Evolutionary conservation across 1,140 invertebrate genomes (phyloP), one percentile per base, ranked within the genome.

Genomic region (Calycopis cecrops): DNA sequence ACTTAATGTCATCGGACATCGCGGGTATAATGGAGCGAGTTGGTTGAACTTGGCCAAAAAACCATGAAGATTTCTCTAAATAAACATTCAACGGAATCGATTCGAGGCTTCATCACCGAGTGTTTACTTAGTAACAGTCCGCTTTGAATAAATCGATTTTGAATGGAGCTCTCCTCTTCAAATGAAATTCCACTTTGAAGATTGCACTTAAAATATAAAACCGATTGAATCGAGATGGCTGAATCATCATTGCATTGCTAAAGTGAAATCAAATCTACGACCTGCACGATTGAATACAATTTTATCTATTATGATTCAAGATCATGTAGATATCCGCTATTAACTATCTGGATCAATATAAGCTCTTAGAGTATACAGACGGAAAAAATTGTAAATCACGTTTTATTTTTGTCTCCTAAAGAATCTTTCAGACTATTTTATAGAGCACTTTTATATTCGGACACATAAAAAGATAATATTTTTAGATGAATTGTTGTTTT

Each of bases 51-150:
- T 76, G 73, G 62, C 71, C 65, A 76, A 79, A 85, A 83, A 82
- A 78, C 64, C 83, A 76, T 79, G 78, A 79, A 82, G 69, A 72
- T 74, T 70, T 69, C 65, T 79, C 72, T 69, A 83, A 87, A 85
- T 81, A 87, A 87, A 87, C 73, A 85, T 77, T 75, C 69, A 70
- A 67, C 65, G 72, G 63, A 73, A 81, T 79, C 78, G 74, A 81
- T 86, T 77, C 72, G 71, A 73, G 71, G 59, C 76, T 73, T 73
- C 73, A 79, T 76, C 77, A 71, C 67, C 37, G 54, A 82, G 72
- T 87, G 74, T 87, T 86, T 85, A 79, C 79, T 84, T 80, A 87
- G 81, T 84, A 82, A 86, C 83, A 83, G 71, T 76, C 71, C 73
- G 74, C 74, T 78, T 80, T 78, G 73, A 77, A 76, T 82, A 79